Base-by-base conservation (phyloP, 2,797 vertebrate genomes). In the Garrulus glandarius region DNA sequence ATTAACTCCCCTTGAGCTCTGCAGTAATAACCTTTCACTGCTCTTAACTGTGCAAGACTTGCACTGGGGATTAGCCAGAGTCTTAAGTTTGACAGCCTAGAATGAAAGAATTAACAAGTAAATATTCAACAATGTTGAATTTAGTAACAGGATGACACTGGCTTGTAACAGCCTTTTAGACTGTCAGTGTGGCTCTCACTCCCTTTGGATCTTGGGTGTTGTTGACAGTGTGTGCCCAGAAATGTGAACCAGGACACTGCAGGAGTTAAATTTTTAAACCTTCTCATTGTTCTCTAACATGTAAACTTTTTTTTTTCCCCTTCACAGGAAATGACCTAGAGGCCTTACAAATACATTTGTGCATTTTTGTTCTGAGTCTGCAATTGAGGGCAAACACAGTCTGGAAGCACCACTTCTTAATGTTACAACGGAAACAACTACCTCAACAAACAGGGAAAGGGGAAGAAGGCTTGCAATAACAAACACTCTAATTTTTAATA, bases 271-370 rank as follows among this genome's bases (percentile, higher is more conserved):
- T 32, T 91, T 87, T 92, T 60, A 61, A 96, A 95, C 96, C 96
- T 97, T 94, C 91, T 97, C 91, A 95, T 98, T 98, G 96, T 97
- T 95, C 79, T 87, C 17, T 93, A 96, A 98, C 69, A 63, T 96
- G 95, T 92, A 95, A 95, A 95, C 63, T 71, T 82, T 76, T 96
- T 88, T 98, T 87, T 93, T 69, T 70, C 44, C 93, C 87, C 95
- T 96, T 95, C 78, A 82, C 98, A 99, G 99, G 99, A 99, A 99
- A 99, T 99, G 99, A 99, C 98, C 98, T 98, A 99, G 98, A 99
- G 99, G 99, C 99, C 99, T 99, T 99, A 99, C 98, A 98, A 98
- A 98, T 98, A 98, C 98, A 98, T 98, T 97, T 97, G 98, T 98
- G 98, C 98, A 98, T 98, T 98, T 98, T 98, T 98, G 95, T 98